Percentiles rank a stretch among this genome's conserved stretches.
phyloP scores from a whole-genome alignment of 35 echinoderm and acorn worm species.

The Heliocidaris tuberculata region DNA sequence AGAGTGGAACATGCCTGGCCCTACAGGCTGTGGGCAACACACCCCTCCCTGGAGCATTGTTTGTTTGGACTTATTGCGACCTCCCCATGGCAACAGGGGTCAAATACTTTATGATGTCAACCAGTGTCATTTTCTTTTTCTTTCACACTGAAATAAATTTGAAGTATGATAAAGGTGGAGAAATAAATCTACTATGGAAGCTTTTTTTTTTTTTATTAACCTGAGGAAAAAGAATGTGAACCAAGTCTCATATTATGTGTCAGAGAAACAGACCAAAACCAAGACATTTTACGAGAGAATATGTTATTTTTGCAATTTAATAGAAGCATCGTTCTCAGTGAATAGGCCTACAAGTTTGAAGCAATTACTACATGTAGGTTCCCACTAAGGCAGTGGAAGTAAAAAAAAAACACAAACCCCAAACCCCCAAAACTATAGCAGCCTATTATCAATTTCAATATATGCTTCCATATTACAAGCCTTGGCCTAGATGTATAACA shows the following conservation, averaged over 20 bases:
- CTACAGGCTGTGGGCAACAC: slow-evolving; percentile 33
- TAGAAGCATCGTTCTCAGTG: no score
- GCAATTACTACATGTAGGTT: no score
- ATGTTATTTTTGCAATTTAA: no score
- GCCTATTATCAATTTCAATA: no score
- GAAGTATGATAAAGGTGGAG: not conserved
- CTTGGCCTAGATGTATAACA: no score
- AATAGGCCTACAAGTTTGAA: no score
- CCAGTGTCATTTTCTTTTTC: slow-evolving; percentile 38
- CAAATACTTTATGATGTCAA: slow-evolving; percentile 43
- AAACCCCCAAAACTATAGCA: no score
- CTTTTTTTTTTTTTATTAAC: not conserved
- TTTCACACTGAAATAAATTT: not conserved
- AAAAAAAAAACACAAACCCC: no score
- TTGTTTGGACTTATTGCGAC: slow-evolving; percentile 36
- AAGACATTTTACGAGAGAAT: not conserved
- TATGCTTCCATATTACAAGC: no score
- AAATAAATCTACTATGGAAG: not conserved
- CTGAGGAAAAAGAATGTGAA: not conserved
- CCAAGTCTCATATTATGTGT: not conserved
- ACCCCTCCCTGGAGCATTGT: slow-evolving; percentile 42
- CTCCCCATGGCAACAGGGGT: slow-evolving; percentile 28
- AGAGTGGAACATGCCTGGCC: not conserved
- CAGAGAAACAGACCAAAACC: not conserved
- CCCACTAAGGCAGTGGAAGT: no score